Percentiles rank a stretch among this genome's conserved stretches.
phyloP scores from a whole-genome alignment of 2,888 invertebrate species.

The Rotaria magnacalcarata region DNA sequence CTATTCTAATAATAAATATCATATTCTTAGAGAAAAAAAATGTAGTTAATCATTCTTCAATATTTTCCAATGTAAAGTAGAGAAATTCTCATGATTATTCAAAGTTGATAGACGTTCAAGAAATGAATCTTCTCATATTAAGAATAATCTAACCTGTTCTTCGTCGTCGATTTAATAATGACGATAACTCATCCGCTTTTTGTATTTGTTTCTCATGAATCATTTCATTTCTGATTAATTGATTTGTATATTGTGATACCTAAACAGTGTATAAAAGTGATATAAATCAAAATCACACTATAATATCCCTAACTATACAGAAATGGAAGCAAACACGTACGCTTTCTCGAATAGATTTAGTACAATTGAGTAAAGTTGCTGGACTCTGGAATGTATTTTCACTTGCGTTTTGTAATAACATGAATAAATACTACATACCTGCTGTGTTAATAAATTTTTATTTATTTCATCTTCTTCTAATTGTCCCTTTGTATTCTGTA shows the following conservation, averaged over 20 bases:
- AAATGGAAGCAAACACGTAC: not conserved
- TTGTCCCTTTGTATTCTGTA: not conserved
- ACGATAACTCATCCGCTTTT: not conserved
- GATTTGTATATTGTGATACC: not conserved
- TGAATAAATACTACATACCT: not conserved
- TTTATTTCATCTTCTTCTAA: not conserved
- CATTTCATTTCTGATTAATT: not conserved
- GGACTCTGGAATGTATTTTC: not conserved
- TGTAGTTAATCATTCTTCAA: no score
- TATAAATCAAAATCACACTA: not conserved
- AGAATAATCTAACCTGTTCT: not conserved
- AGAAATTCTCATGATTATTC: no score
- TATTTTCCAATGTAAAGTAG: no score
- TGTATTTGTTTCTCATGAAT: not conserved
- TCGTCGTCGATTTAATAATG: not conserved
- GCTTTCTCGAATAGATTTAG: conserved; percentile 25
- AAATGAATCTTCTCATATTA: not conserved
- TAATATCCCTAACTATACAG: not conserved
- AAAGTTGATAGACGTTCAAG: no score
- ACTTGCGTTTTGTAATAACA: not conserved
- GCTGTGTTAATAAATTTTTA: not conserved
- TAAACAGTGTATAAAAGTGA: not conserved
- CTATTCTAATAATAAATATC: no score
- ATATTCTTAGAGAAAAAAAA: no score
- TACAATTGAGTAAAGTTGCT: not conserved